Evolutionary conservation across 2,888 invertebrate genomes (phyloP).

Genomic region (Hoplodrina ambigua): DNA sequence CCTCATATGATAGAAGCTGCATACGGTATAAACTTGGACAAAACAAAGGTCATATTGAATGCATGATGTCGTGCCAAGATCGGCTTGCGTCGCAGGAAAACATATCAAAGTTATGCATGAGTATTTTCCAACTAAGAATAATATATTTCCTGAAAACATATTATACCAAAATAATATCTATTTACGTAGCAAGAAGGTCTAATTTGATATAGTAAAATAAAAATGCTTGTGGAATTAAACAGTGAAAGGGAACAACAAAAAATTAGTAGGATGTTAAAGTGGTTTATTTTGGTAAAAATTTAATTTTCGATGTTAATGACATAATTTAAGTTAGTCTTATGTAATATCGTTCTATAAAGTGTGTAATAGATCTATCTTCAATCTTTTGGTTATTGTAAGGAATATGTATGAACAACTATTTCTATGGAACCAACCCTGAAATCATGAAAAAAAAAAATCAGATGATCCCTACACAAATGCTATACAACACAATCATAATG

Average conservation of each 20-base stretch:
- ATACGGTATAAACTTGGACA: slow-evolving; percentile 22
- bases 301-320: no score
- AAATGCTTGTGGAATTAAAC: neutral
- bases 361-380: no score
- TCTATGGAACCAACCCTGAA: no score
- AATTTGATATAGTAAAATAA: neutral
- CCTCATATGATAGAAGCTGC: slow-evolving; percentile 8
- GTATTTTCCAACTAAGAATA: slow-evolving; percentile 14
- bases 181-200: neutral
- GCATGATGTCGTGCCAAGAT: slow-evolving; percentile 62
- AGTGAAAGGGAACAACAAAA: neutral
- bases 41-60: slow-evolving; percentile 45
- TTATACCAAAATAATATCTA: neutral
- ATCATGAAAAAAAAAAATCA: no score
- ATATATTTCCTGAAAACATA: neutral
- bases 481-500: no score
- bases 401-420: no score
- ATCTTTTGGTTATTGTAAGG: no score
- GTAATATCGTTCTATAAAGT: no score
- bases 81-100: slow-evolving; percentile 46
- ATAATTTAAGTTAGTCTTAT: no score
- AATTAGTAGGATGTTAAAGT: neutral
- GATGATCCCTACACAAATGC: no score
- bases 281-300: no score
- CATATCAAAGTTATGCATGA: slow-evolving; percentile 21